Evolutionary conservation across 2,888 invertebrate genomes (phyloP), one percentile per base, ranked within the genome.

Genomic region (Isoperla grammatica): DNA sequence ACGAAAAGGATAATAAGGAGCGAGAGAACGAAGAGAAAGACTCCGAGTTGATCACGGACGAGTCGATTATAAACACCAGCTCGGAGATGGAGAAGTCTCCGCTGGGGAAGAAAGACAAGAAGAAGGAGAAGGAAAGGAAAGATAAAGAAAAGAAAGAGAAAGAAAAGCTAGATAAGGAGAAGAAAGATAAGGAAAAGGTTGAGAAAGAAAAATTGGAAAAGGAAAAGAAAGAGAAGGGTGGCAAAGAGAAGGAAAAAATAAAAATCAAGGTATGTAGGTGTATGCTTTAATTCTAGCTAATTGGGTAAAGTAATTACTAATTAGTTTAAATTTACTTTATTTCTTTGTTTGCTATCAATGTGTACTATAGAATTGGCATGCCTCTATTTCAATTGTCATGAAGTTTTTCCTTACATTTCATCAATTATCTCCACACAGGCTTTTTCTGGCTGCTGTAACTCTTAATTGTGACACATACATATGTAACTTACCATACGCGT

Each of bases 151-250:
- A 62, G 37, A 62, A 56, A 13, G 58, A 62, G 48, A 61, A 61
- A 50, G 60, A 62, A 17, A 57, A 61, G 19, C 54, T 63, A 19
- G 62, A 63, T 49, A 62, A 63, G 29, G 63, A 63, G 40, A 60
- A 63, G 11, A 64, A 63, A 20, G 61, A 63, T 1, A 56, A 63
- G 17, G 58, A 57, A 13, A 49, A 53, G 19, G 43, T 56, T 39
- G 56, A 56, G 56, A 56, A 55, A 39, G 56, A 80, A 15, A 80
- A 81, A 65, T 83, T 80, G 71, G 80, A 78, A 67, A 79, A 80
- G 71, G 79, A 80, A 70, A 74, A 75, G 68, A 72, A 70, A 68
- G 75, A 74, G 65, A 73, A 74, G 68, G 71, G 80, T 13, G 15
- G 17, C 3, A 43, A 15, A 43, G 15, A 54, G 61, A 45, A 66